Evolutionary conservation across 1,140 invertebrate genomes (phyloP).

Genomic region (Heliconius eleuchia): DNA sequence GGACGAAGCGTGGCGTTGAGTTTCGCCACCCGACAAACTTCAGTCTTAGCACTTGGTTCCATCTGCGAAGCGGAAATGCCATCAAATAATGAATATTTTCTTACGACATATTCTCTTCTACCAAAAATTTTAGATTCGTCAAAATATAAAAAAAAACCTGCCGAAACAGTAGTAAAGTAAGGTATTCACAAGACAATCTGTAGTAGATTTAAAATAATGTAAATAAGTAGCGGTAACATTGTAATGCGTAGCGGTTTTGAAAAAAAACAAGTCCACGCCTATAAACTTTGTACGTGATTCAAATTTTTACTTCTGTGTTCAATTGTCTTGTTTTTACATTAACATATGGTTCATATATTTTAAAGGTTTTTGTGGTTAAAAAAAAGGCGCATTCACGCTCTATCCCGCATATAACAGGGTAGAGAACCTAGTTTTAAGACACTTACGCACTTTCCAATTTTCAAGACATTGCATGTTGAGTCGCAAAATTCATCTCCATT

Average conservation of each 20-base stretch:
- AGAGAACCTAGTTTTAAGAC: not conserved
- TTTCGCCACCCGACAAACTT: too few species aligned
- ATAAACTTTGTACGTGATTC: conserved; percentile 8
- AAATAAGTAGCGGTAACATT: conserved; percentile 12
- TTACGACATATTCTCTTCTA: too few species aligned
- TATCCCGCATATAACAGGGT: not conserved
- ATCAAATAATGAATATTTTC: too few species aligned
- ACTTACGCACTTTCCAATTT: not conserved
- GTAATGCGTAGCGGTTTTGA: not conserved
- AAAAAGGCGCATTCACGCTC: not conserved
- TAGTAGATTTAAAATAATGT: not conserved
- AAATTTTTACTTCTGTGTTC: conserved; percentile 6
- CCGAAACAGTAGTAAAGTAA: not conserved
- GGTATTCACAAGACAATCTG: not conserved
- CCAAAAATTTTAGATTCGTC: not conserved
- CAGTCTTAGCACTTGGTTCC: too few species aligned
- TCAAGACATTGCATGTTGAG: too few species aligned
- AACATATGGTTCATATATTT: not conserved
- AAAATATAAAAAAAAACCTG: not conserved
- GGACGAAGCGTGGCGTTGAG: too few species aligned
- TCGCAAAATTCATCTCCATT: not conserved
- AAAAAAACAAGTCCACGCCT: conserved; percentile 1
- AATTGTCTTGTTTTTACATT: conserved; percentile 1
- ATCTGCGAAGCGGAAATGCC: too few species aligned
- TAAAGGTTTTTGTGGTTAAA: not conserved